A percentile compares a stretch with the other conserved stretches of the same genome.
phyloP scores from a whole-genome alignment of 2,113 vertebrate genomes.

The Sakesphorus luctuosus region DNA sequence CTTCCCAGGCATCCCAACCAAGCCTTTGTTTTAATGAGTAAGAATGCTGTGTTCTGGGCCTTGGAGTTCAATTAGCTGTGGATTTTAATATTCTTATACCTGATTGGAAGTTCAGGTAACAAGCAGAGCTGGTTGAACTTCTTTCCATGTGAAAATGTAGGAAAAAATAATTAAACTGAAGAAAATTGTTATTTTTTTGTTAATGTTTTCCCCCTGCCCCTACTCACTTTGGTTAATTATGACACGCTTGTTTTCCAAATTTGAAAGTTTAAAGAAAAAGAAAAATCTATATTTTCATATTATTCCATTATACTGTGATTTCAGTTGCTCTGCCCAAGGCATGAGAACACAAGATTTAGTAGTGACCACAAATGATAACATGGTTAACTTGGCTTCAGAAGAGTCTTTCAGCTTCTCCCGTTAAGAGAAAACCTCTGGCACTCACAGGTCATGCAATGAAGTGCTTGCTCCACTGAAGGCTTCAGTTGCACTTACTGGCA shows the following conservation, averaged over 20 bases:
- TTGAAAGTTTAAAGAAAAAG: background rate
- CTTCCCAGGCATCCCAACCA: background rate
- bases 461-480: background rate
- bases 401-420: background rate
- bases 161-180: background rate
- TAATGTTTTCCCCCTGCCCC: background rate
- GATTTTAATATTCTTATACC: background rate
- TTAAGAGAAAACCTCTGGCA: background rate
- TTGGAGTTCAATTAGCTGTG: background rate
- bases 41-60: background rate
- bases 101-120: background rate
- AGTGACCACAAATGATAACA: background rate
- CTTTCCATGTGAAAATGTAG: background rate
- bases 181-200: background rate
- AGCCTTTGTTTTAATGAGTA: background rate
- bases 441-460: background rate
- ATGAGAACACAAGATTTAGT: background rate
- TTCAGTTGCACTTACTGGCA: background rate
- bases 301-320: background rate
- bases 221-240: background rate
- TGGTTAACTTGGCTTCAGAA: background rate
- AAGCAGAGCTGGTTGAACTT: background rate
- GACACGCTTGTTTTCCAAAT: background rate
- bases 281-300: background rate
- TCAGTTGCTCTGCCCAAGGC: background rate